Evolutionary conservation across 2,113 vertebrate genomes (phyloP), one percentile per base, ranked within the genome.

Genomic region (Spheniscus mendiculus): DNA sequence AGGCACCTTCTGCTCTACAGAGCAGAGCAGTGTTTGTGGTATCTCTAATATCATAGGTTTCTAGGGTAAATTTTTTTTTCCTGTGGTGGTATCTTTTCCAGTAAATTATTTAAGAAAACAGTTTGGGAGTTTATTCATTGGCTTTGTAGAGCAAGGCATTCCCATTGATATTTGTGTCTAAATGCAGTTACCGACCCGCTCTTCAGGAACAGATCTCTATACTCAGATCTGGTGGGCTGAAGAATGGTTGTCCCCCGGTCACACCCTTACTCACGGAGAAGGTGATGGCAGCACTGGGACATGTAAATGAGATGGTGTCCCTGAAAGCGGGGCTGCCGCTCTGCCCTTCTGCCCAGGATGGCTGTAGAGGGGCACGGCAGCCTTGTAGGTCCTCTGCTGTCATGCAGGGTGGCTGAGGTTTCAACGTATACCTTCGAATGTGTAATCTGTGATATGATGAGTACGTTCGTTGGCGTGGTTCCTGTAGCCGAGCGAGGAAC

Each of bases 191-290:
- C 1, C 7, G 22, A 1, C 22, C 7, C 20, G 42, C 38, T 67
- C 20, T 6, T 19, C 19, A 4, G 72, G 72, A 56, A 58, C 40
- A n/a, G 52, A 1, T 67, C 22, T 61, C 30, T 36, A 0, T 16
- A 0, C 15, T 13, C 1, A 0, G 32, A 11, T 22, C 14, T 6
- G 63, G 10, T 52, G 66, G 38, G 36, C 61, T 65, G 52, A 36
- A 22, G 38, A 11, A 1, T 1, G 26, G 3, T 3, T 53, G 52
- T 42, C 30, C 72, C 16, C 30, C 4, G 2, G 23, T 26, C 22
- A 2, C 27, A 21, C 12, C 20, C 22, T 9, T 3, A 3, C 27
- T 59, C 5, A 0, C 0, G 8, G 0, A 2, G 56, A 18, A 62
- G 40, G 25, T 10, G 81, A 3, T 30, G 83, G 72, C 42, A 40